Base-by-base conservation (phyloP, 2,113 vertebrate species). In the Stigmatopora argus region DNA sequence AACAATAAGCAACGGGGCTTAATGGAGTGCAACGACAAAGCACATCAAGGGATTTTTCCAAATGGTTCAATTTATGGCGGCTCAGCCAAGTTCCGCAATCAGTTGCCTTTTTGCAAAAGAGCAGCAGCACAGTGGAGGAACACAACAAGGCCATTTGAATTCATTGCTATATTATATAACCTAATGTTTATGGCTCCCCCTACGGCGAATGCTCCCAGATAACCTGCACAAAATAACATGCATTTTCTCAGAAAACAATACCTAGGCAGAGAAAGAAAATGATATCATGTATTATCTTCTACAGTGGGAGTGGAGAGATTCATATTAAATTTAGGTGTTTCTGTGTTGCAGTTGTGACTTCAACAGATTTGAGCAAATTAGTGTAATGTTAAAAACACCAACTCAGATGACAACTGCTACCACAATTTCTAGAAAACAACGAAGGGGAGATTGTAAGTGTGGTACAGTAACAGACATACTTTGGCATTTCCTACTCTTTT, bases 1-100 rank as follows among this genome's bases (percentile, higher is more conserved):
- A 79, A 55, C 67, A 57, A 57, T 65, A 70, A 79, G 73, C 73
- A 82, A 83, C 80, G 13, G n/a, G 21, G 60, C 12, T 71, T 69
- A 62, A 78, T 70, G 57, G 67, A 63, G 48, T 21, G 41, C 38
- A 64, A 67, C 65, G 47, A 38, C 53, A 14, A 14, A 15, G 60
- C 62, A 55, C 56, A 57, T 51, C 35, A 21, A 59, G 14, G 47
- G 34, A 67, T 18, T 57, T 72, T 65, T 67, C n/a, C 52, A 59
- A 67, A 46, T 65, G n/a, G 35, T 52, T 49, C 18, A 61, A 44
- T 45, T 23, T 6, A 58, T 18, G 45, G 66, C 71, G 44, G n/a
- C 64, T 65, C 57, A 72, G 47, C 61, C 45, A 34, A 66, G 53
- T 72, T 64, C 57, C 56, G 58, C 65, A 76, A 78, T 78, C 79